phyloP scores from a whole-genome alignment of 2,113 vertebrate genomes.

The Sardina pilchardus region DNA sequence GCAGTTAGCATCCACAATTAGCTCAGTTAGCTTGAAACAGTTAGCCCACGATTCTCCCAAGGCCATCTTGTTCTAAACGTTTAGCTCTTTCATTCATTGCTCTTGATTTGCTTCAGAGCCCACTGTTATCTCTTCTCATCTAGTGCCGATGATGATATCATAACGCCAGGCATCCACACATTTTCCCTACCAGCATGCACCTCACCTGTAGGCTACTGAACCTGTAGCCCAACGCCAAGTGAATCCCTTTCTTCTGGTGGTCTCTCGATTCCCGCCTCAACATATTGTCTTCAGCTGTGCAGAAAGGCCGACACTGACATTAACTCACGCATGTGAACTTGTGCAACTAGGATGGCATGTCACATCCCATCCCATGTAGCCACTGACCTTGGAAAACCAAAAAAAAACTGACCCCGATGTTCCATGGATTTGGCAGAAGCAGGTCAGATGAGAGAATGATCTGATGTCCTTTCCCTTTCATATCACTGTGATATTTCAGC shows the following conservation, averaged over 20 bases:
- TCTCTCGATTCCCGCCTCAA: neutral
- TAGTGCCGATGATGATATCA: no score
- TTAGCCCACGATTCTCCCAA: no score
- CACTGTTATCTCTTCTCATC: no score
- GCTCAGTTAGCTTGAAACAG: no score
- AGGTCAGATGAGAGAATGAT: constrained; percentile 16
- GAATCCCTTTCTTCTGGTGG: constrained; percentile 17
- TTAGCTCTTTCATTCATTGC: no score
- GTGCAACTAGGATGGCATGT: neutral
- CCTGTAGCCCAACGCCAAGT: no score
- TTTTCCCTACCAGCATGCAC: neutral
- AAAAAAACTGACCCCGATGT: neutral
- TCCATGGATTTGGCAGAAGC: neutral
- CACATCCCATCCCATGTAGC: neutral
- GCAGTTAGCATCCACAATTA: no score
- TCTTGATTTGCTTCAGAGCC: no score
- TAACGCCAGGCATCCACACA: no score
- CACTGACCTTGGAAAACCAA: neutral
- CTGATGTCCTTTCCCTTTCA: neutral
- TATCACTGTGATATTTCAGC: neutral
- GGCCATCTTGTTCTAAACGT: no score
- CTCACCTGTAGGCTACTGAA: neutral
- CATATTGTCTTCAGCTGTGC: neutral
- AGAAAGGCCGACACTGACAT: neutral
- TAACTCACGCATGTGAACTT: neutral